A percentile compares a stretch with the other conserved stretches of the same genome.
phyloP scores from a whole-genome alignment of 2,888 invertebrate species.

The Sthenelais limicola region DNA sequence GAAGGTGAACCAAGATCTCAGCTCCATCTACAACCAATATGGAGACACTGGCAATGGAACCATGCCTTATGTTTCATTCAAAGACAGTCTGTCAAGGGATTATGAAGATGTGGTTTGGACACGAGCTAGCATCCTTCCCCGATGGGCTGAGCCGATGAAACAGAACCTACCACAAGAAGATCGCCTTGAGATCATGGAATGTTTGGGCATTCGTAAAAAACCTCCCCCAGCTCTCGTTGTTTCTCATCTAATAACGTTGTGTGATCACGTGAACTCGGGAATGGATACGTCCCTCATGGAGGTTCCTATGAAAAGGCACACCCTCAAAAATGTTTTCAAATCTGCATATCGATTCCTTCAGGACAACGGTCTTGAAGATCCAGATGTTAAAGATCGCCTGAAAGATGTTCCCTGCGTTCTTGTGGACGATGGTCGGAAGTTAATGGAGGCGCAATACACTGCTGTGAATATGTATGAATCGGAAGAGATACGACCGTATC shows the following conservation, averaged over 20 bases:
- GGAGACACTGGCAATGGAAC: constrained; percentile 45
- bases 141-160: constrained; percentile 51
- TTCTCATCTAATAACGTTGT: constrained; percentile 40
- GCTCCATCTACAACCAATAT: constrained; percentile 42
- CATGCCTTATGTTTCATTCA: constrained; percentile 46
- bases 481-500: constrained; percentile 55
- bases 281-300: neutral
- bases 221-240: constrained; percentile 44
- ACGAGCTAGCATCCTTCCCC: constrained; percentile 46
- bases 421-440: constrained; percentile 43
- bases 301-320: neutral
- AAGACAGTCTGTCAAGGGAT: constrained; percentile 42
- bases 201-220: constrained; percentile 41
- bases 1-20: constrained; percentile 31
- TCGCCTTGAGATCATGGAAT: constrained; percentile 32
- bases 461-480: constrained; percentile 48
- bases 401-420: constrained; percentile 43
- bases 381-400: constrained; percentile 38
- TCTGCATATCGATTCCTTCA: constrained; percentile 44
- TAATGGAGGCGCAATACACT: constrained; percentile 51
- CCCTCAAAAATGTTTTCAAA: constrained; percentile 42
- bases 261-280: constrained; percentile 12
- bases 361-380: constrained; percentile 28
- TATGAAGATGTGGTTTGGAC: constrained; percentile 49
- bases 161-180: constrained; percentile 25